Evolutionary conservation across 2,888 invertebrate genomes (phyloP).

Genomic region (Xestia xanthographa): DNA sequence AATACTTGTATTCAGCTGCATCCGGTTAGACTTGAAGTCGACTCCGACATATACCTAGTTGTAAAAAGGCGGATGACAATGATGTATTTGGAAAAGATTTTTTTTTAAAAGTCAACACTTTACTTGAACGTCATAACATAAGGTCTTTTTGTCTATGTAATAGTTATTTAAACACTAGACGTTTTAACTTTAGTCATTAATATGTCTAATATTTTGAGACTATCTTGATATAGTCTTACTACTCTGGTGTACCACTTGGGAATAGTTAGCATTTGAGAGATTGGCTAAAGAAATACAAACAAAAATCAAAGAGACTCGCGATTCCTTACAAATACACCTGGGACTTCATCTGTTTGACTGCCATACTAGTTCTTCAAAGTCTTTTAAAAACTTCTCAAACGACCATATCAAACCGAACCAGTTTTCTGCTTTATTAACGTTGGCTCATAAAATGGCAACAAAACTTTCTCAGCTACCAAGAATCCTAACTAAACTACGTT

Average conservation of each 20-base stretch:
- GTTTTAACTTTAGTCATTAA: too few relatives aligned
- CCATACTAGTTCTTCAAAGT: background rate
- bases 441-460: slow-evolving; percentile 8
- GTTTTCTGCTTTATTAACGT: slow-evolving; percentile 22
- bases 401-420: slow-evolving; percentile 23
- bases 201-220: too few relatives aligned
- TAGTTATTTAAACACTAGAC: too few relatives aligned
- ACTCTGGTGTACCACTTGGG: too few relatives aligned
- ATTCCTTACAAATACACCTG: background rate
- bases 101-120: background rate
- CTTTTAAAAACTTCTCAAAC: slow-evolving; percentile 13
- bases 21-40: background rate
- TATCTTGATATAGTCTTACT: too few relatives aligned
- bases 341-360: background rate
- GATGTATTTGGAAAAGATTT: background rate
- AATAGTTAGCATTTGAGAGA: too few relatives aligned
- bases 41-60: too few relatives aligned
- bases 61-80: too few relatives aligned
- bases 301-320: background rate
- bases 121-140: background rate
- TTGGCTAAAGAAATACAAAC: too few relatives aligned
- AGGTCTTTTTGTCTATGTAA: too few relatives aligned
- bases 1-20: too few relatives aligned
- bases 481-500: slow-evolving; percentile 8
- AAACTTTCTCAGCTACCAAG: slow-evolving; percentile 22